phyloP scores from a whole-genome alignment of 2,797 vertebrate species.

The Serranus cabrilla region DNA sequence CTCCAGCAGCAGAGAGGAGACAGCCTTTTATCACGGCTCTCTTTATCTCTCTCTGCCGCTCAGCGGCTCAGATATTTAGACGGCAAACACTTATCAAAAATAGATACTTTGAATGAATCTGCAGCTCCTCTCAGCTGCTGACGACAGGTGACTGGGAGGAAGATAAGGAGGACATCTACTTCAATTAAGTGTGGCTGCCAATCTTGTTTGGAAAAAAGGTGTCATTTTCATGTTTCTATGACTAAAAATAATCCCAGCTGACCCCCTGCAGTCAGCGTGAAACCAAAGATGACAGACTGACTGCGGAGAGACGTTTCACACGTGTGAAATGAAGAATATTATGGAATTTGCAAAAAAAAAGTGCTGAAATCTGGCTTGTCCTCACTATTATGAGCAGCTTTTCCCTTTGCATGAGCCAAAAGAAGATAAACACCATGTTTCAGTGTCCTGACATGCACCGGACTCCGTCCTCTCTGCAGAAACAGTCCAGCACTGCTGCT shows the following conservation, averaged over 20 bases:
- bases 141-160: slow-evolving; percentile 12
- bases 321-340: too few species aligned
- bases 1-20: slow-evolving; percentile 42
- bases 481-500: too few species aligned
- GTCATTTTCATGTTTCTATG: slow-evolving; percentile 11
- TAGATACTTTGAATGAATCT: slow-evolving; percentile 46
- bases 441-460: too few species aligned
- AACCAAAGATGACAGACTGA: not conserved
- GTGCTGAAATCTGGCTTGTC: too few species aligned
- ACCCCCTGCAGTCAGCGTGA: slow-evolving; percentile 17
- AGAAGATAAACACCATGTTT: too few species aligned
- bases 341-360: too few species aligned
- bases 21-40: slow-evolving; percentile 32
- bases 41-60: slow-evolving; percentile 4
- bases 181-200: slow-evolving; percentile 14
- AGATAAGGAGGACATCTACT: not conserved
- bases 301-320: too few species aligned
- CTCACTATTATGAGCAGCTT: too few species aligned
- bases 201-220: not conserved
- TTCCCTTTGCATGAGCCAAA: too few species aligned
- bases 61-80: slow-evolving; percentile 27
- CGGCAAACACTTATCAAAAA: slow-evolving; percentile 54
- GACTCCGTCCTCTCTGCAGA: too few species aligned
- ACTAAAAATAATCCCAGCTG: slow-evolving; percentile 55
- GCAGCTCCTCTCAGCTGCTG: slow-evolving; percentile 24